These are phyloP conservation scores for Cebidichthys violaceus DNA, from an alignment of 2,113 vertebrate species.

Conservation along the genomic window DNA sequence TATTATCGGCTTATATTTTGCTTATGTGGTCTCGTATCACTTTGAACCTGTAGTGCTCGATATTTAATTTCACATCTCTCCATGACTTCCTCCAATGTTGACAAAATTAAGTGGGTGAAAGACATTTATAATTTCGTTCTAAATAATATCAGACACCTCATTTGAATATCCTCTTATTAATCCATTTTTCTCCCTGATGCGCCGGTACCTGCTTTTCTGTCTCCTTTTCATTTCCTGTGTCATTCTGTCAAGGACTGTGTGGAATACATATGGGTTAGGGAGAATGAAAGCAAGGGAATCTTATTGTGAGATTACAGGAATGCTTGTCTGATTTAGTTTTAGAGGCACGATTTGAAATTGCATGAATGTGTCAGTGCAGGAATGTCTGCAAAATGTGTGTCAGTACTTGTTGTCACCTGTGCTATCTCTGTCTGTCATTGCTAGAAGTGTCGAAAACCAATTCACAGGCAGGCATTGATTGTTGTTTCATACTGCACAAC, in stretches of 20 bases:
- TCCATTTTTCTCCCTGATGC: constrained; percentile 4
- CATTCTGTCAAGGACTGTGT: constrained; percentile 38
- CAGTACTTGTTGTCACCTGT: constrained; percentile 17
- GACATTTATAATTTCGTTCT: constrained; percentile 59
- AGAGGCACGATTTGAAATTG: constrained; percentile 40
- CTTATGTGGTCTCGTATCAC: constrained; percentile 11
- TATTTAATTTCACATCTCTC: constrained; percentile 28
- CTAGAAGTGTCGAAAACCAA: constrained; percentile 36
- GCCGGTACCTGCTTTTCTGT: constrained; percentile 47
- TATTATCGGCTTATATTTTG: constrained; percentile 10
- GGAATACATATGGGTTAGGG: constrained; percentile 60
- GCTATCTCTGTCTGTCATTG: constrained; percentile 20
- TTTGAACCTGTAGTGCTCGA: constrained; percentile 12
- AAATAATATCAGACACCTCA: constrained; percentile 61
- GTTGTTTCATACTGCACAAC: constrained; percentile 40
- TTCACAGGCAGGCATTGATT: constrained; percentile 47
- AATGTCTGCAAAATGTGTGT: constrained; percentile 24
- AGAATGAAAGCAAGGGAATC: constrained; percentile 6
- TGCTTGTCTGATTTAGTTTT: constrained; percentile 47
- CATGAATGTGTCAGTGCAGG: constrained; percentile 19
- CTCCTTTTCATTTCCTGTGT: constrained; percentile 68
- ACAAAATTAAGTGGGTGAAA: constrained; percentile 58
- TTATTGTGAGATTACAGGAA: constrained; percentile 41
- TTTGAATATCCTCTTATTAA: constrained; percentile 69
- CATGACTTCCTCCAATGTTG: constrained; percentile 19